Conservation (phyloP, 2,113 vertebrate genomes). For the Macaca mulatta region DNA sequence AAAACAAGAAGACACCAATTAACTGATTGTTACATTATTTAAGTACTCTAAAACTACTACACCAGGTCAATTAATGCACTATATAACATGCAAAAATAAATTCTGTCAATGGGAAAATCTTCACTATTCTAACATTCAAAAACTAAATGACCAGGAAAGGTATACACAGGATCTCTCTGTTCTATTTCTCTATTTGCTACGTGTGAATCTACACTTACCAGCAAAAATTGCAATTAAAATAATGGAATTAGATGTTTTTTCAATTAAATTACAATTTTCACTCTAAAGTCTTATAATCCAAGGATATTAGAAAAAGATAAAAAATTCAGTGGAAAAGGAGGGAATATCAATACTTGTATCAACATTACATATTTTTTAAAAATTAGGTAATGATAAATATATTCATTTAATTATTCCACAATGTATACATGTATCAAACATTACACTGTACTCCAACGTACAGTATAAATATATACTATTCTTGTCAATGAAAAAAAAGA, state of each 20-base stretch:
- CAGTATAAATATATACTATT: not conserved
- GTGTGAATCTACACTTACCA: not conserved
- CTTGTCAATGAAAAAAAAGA: not conserved
- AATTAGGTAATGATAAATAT: not conserved
- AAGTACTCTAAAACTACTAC: not conserved
- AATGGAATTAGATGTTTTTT: constrained; percentile 9
- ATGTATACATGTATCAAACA: not conserved
- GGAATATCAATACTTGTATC: not conserved
- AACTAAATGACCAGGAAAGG: constrained; percentile 11
- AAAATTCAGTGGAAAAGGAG: constrained; percentile 11
- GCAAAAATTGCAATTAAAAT: constrained; percentile 42
- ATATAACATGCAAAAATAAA: constrained; percentile 74
- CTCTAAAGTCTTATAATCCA: not conserved
- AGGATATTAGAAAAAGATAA: not conserved
- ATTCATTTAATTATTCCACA: not conserved
- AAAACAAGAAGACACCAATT: constrained; percentile 63
- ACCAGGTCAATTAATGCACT: not conserved
- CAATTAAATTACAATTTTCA: not conserved
- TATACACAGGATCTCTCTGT: not conserved
- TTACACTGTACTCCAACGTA: not conserved
- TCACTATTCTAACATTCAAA: constrained; percentile 9
- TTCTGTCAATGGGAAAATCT: not conserved
- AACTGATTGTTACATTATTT: not conserved
- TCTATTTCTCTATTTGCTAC: not conserved
- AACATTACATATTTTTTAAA: not conserved